Conservation (phyloP, 2,113 vertebrate genomes). For the Chaetodon trifascialis region DNA sequence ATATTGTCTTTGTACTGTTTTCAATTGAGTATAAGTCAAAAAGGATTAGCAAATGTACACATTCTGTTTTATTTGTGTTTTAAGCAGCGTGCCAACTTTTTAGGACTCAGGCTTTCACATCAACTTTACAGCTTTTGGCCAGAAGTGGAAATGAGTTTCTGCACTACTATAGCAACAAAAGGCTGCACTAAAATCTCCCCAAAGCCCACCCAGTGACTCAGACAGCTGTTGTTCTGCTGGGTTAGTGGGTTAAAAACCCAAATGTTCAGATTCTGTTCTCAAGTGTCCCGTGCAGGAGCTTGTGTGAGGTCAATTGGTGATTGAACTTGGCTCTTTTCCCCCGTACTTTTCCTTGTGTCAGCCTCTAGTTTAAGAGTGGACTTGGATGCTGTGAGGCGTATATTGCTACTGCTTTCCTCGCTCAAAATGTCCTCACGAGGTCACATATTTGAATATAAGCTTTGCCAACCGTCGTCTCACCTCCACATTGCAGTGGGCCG, state of each 20-base stretch:
- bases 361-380: constrained; percentile 12
- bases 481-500: constrained; percentile 18
- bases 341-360: constrained; percentile 16
- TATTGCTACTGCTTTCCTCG: constrained; percentile 33
- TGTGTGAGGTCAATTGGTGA: constrained; percentile 26
- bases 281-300: constrained; percentile 1
- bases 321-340: constrained; percentile 35
- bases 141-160: constrained; percentile 21
- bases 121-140: constrained; percentile 30
- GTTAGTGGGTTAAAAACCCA: constrained; percentile 32
- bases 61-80: no score
- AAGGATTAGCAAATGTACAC: no score
- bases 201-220: constrained; percentile 33
- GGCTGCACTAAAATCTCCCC: not conserved
- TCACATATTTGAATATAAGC: constrained; percentile 41
- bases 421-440: constrained; percentile 30
- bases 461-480: constrained; percentile 33
- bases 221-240: constrained; percentile 15
- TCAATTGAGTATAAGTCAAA: no score
- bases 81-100: no score
- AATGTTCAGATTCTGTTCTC: constrained; percentile 10
- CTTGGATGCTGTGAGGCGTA: constrained; percentile 18
- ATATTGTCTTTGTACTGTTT: no score
- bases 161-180: constrained; percentile 14
- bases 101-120: not conserved